Conservation (phyloP, 23 tunicate genomes). For the Diplosoma virens region DNA sequence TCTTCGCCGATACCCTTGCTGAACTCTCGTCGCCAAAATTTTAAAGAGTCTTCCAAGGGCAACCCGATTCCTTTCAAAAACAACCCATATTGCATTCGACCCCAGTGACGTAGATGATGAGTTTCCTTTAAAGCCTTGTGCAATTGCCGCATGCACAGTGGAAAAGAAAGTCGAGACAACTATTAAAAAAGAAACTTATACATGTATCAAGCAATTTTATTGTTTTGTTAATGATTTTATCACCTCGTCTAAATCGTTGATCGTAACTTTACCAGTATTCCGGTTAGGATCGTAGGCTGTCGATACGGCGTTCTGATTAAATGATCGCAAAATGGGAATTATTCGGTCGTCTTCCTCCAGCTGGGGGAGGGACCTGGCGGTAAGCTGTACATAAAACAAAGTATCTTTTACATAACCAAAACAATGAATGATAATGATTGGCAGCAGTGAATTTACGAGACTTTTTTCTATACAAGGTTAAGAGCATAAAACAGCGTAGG, state of each 20-base stretch:
- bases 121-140: constrained; percentile 64
- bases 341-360: constrained; percentile 88
- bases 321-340: constrained; percentile 71
- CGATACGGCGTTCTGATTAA: constrained; percentile 74
- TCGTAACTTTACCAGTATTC: constrained; percentile 82
- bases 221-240: neutral
- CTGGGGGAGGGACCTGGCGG: constrained; percentile 72
- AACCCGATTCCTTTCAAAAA: constrained; percentile 89
- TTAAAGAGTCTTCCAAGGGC: constrained; percentile 70
- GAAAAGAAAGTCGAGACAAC: constrained; percentile 71
- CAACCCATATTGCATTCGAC: constrained; percentile 81
- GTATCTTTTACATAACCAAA: too few species aligned
- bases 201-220: too few species aligned
- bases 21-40: constrained; percentile 84
- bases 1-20: constrained; percentile 79
- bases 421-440: too few species aligned
- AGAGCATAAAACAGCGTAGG: too few species aligned
- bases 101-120: constrained; percentile 88
- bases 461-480: too few species aligned
- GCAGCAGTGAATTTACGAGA: too few species aligned
- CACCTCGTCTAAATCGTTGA: constrained; percentile 78
- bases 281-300: constrained; percentile 79
- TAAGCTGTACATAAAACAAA: too few species aligned
- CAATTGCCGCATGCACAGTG: constrained; percentile 86
- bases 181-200: constrained; percentile 2